Conservation (phyloP, 2,888 invertebrate species). For the Acleris holmiana region DNA sequence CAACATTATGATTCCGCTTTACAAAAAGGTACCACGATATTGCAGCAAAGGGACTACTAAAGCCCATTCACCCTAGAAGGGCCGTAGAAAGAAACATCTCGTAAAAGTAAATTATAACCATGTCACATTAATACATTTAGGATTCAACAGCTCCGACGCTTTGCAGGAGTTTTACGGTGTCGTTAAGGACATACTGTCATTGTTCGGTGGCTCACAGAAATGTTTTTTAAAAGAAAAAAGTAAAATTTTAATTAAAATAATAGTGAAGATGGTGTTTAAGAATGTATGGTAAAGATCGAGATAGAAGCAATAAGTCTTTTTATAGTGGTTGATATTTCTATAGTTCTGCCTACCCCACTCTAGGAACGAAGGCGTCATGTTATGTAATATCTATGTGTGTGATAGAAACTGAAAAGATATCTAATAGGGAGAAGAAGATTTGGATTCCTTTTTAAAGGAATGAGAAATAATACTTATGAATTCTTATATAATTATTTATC, state of each 20-base stretch:
- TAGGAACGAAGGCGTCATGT: too few species aligned
- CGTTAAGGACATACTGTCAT: not conserved
- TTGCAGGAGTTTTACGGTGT: slow-evolving; percentile 15
- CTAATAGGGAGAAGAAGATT: too few species aligned
- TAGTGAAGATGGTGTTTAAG: not conserved
- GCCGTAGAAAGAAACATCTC: slow-evolving; percentile 19
- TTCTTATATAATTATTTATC: too few species aligned
- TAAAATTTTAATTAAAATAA: not conserved
- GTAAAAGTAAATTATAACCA: slow-evolving; percentile 32
- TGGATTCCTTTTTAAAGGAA: too few species aligned
- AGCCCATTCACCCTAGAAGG: slow-evolving; percentile 5
- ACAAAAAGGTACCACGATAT: not conserved
- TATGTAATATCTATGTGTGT: too few species aligned
- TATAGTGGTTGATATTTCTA: too few species aligned
- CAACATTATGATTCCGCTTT: too few species aligned
- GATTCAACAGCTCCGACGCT: slow-evolving; percentile 23
- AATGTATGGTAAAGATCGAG: too few species aligned
- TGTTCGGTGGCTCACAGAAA: slow-evolving; percentile 15
- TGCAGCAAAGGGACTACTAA: not conserved
- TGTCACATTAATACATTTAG: slow-evolving; percentile 18
- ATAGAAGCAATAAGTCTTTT: too few species aligned
- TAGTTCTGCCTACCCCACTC: too few species aligned
- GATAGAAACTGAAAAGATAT: too few species aligned
- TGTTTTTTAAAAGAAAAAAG: not conserved
- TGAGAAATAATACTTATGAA: too few species aligned